Base-by-base conservation (phyloP, 2,113 vertebrate species). In the Notothenia rossii region DNA sequence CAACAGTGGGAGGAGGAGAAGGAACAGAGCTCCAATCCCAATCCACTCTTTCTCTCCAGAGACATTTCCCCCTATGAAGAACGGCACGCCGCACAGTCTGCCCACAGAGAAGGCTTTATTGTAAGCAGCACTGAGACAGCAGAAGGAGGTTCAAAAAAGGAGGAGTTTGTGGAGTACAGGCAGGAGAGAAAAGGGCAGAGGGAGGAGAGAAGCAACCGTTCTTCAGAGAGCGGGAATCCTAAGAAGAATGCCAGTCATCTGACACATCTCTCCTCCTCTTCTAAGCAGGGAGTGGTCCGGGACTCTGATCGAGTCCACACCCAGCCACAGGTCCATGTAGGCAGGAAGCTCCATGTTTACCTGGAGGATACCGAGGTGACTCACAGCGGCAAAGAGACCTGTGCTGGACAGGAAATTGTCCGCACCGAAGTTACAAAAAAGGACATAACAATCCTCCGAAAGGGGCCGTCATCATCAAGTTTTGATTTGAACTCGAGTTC, bases 331-430 rank as follows among this genome's bases (percentile, higher is more conserved):
- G 85, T 69, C 9, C 77, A 70, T 68, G 55, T 86, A 85, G 77
- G 88, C 68, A 84, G 18, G 71, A 90, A 9, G 62, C 88, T 94
- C 36, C 90, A 90, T 25, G 91, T 92, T 55, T 93, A 93, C 82
- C 86, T 94, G 81, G 91, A 95, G 83, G 93, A 94, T 63, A 94
- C 91, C 2, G 89, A 91, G 0, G 89, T 94, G 81, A 85, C 40
- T 69, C 82, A 90, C 1, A 51, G 72, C 1, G 80, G 84, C 10
- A 6, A 60, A 12, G 79, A 88, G 54, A 11, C 17, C 1, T 2
- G 51, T 12, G 17, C 53, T 12, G 74, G 56, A 55, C 54, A 87
- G 81, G 79, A 88, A 75, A 77, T 92, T 7, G 17, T 91, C 36
- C 36, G 7, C 36, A 40, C 36, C 20, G 22, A 46, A 68, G 43